Conservation (phyloP, 2,888 invertebrate genomes). For the Polymixis flavicincta region DNA sequence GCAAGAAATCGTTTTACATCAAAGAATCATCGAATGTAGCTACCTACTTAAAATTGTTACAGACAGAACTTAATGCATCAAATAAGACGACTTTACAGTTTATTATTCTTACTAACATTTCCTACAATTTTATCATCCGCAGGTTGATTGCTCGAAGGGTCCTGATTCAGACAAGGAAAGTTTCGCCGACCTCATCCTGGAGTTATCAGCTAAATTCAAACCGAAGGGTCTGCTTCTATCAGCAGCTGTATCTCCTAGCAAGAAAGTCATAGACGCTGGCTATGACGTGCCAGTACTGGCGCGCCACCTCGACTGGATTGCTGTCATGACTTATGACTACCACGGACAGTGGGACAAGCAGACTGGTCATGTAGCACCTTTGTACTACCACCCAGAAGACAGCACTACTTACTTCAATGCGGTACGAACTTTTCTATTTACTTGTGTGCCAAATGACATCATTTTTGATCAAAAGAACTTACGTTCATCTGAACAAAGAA, state of each 20-base stretch:
- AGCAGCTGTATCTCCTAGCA: slow-evolving; percentile 96
- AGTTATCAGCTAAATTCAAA: slow-evolving; percentile 92
- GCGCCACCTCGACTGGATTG: slow-evolving; percentile 96
- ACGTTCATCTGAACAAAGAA: neutral
- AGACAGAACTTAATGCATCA: neutral
- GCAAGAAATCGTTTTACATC: neutral
- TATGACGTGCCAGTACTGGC: slow-evolving; percentile 95
- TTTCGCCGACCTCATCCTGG: slow-evolving; percentile 94
- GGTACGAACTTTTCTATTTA: slow-evolving; percentile 79
- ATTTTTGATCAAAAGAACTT: neutral
- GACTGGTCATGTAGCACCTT: slow-evolving; percentile 97
- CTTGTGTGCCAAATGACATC: neutral
- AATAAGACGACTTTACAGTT: neutral
- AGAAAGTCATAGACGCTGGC: slow-evolving; percentile 96
- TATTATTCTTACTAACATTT: neutral
- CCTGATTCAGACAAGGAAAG: slow-evolving; percentile 95
- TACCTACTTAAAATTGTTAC: neutral
- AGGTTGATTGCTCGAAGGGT: slow-evolving; percentile 96
- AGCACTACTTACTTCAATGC: slow-evolving; percentile 96
- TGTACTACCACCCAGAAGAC: slow-evolving; percentile 95
- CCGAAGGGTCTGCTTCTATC: slow-evolving; percentile 94
- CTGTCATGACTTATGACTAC: slow-evolving; percentile 98
- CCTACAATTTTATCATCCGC: slow-evolving; percentile 57
- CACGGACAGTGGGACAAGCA: slow-evolving; percentile 98
- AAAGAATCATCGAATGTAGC: neutral